These are phyloP conservation scores for Sylvia borin DNA, from an alignment of 2,797 vertebrate genomes.

Conservation along the genomic window DNA sequence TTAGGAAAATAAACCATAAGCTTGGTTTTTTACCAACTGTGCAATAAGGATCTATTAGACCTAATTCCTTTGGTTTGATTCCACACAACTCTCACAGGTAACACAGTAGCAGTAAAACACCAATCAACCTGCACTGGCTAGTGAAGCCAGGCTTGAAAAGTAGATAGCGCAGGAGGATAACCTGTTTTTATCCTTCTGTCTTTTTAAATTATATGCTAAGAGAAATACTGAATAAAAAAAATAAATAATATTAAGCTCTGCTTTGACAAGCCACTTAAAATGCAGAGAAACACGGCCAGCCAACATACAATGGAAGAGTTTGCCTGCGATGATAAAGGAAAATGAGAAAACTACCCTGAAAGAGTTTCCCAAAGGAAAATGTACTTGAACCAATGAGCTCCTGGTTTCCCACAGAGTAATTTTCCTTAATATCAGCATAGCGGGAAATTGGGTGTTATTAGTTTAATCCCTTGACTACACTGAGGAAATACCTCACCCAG, in stretches of 20 bases:
- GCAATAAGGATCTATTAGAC: not conserved
- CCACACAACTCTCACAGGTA: not conserved
- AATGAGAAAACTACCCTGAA: not conserved
- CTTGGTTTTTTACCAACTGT: not conserved
- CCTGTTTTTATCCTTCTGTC: not conserved
- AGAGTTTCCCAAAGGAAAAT: not conserved
- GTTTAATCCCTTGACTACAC: conserved; percentile 13
- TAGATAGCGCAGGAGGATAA: not conserved
- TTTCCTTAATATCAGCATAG: conserved; percentile 9
- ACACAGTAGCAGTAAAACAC: not conserved
- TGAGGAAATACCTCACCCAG: conserved; percentile 43
- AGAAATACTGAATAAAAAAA: not conserved
- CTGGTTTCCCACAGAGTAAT: conserved; percentile 20
- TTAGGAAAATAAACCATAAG: not conserved
- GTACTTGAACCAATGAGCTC: not conserved
- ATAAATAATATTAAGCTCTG: not conserved
- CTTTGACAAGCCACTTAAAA: not conserved
- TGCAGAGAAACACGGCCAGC: not conserved
- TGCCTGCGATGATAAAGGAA: not conserved
- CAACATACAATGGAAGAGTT: not conserved
- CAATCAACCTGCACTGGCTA: not conserved
- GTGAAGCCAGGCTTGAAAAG: not conserved
- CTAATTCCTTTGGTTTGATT: not conserved
- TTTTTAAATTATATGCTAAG: not conserved
- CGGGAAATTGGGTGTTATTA: conserved; percentile 25